phyloP scores from a whole-genome alignment of 2,888 invertebrate species.

The Strigamia crassipes region DNA sequence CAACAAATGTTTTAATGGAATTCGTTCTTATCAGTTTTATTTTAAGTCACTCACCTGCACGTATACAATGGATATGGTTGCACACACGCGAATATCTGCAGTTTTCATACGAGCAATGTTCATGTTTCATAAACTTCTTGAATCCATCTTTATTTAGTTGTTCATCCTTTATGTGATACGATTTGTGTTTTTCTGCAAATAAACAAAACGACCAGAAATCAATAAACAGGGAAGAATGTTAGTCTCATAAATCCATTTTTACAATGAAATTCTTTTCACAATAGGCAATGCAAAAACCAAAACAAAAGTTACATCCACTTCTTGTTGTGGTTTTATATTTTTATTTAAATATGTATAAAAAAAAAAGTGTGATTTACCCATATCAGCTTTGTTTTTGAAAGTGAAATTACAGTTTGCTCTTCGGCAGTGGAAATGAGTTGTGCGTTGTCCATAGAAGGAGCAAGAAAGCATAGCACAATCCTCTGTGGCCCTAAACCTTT shows the following conservation, averaged over 20 bases:
- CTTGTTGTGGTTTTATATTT: too few species aligned
- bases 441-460: constrained; percentile 89
- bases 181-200: constrained; percentile 92
- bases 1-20: not conserved
- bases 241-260: too few species aligned
- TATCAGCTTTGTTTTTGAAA: constrained; percentile 98
- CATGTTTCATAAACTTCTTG: constrained; percentile 98
- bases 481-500: constrained; percentile 93
- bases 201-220: constrained; percentile 39
- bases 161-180: constrained; percentile 97
- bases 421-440: constrained; percentile 97
- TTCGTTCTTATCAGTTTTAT: not conserved
- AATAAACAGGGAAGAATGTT: too few species aligned
- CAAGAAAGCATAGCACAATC: constrained; percentile 91
- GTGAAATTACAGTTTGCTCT: constrained; percentile 89
- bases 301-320: too few species aligned
- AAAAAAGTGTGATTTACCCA: constrained; percentile 73
- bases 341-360: too few species aligned
- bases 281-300: too few species aligned
- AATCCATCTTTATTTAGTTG: constrained; percentile 94
- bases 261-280: too few species aligned
- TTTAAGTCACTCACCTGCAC: constrained; percentile 60
- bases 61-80: constrained; percentile 98
- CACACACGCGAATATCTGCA: constrained; percentile 93
- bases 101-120: constrained; percentile 85